Base-by-base conservation (phyloP, 2,888 invertebrate genomes). In the Fragum sueziense region DNA sequence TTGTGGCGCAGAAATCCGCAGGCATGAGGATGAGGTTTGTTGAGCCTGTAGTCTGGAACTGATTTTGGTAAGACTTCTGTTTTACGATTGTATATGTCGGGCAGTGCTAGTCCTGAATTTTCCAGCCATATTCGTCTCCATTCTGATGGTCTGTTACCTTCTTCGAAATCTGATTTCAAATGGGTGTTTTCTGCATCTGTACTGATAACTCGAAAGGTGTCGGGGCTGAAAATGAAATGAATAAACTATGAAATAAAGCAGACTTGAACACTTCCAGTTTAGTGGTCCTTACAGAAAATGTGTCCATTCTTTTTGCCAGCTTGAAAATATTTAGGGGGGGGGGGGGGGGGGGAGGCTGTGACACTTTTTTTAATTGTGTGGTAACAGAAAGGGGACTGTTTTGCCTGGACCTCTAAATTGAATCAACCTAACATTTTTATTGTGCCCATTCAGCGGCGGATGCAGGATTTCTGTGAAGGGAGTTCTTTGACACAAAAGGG, bases 121-220 rank as follows among this genome's bases (percentile, higher is more conserved):
- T 81, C 73, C 51, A 82, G 74, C 78, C 84, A 86, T 20, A 76
- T 69, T 34, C 71, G 79, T 41, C 84, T 70, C 76, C 83, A 80
- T 41, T 86, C 87, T 73, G 88, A 87, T 70, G 87, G 84, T 27
- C 85, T 73, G 74, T 87, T 85, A 29, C 74, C 71, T 68, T 85
- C 81, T 61, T 79, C 79, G 31, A 75, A 80, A n/a, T 79, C 65
- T 74, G 41, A 65, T 62, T 86, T 89, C 27, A 84, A 79, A 70
- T 88, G 88, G 14, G 79, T 57, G 31, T 84, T 83, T 71, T 91
- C 90, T 20, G 91, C 92, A 81, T 91, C 86, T 31, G 85, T 71
- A 75, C 91, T 90, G 25, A 92, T 90, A 2, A 92, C 91, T 47
- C 92, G 85, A 80, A 90, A 92, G 33, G 90, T 88, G 80, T 92